phyloP scores from a whole-genome alignment of 2,797 vertebrate species.

The Pseudopleuronectes americanus region DNA sequence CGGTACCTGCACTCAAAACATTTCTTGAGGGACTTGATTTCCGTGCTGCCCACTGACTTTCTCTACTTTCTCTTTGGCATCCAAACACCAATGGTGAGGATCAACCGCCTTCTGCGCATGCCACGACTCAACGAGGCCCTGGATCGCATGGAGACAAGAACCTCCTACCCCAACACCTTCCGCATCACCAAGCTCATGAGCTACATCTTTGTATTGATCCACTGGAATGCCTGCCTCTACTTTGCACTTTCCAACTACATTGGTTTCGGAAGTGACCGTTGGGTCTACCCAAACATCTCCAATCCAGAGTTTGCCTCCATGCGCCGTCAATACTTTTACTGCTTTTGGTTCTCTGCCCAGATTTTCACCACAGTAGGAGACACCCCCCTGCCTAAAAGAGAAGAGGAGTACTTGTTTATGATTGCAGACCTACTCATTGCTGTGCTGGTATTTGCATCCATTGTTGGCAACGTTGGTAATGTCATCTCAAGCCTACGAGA shows the following conservation, averaged over 20 bases:
- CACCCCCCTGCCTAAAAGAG: constrained; percentile 78
- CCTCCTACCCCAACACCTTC: constrained; percentile 89
- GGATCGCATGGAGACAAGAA: constrained; percentile 90
- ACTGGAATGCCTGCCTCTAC: constrained; percentile 94
- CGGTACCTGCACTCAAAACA: constrained; percentile 82
- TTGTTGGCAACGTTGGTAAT: constrained; percentile 90
- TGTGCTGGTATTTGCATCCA: constrained; percentile 92
- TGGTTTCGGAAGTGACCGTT: constrained; percentile 87
- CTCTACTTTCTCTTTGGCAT: constrained; percentile 83
- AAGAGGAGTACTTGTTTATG: constrained; percentile 92
- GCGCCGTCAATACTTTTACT: constrained; percentile 90
- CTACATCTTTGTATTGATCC: constrained; percentile 90
- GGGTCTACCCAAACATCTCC: constrained; percentile 91
- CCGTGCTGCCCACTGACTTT: constrained; percentile 90
- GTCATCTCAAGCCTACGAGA: constrained; percentile 87
- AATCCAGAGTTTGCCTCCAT: constrained; percentile 74
- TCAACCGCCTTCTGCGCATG: constrained; percentile 89
- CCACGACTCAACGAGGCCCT: constrained; percentile 88
- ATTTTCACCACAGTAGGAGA: constrained; percentile 93
- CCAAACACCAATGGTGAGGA: constrained; percentile 79
- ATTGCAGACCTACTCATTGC: constrained; percentile 90
- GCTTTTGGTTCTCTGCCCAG: constrained; percentile 93
- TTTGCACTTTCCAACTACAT: constrained; percentile 88
- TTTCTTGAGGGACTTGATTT: constrained; percentile 85
- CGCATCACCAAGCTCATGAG: constrained; percentile 91